Conservation (phyloP, 2,797 vertebrate species). For the Lepidocolaptes lacrymiger region DNA sequence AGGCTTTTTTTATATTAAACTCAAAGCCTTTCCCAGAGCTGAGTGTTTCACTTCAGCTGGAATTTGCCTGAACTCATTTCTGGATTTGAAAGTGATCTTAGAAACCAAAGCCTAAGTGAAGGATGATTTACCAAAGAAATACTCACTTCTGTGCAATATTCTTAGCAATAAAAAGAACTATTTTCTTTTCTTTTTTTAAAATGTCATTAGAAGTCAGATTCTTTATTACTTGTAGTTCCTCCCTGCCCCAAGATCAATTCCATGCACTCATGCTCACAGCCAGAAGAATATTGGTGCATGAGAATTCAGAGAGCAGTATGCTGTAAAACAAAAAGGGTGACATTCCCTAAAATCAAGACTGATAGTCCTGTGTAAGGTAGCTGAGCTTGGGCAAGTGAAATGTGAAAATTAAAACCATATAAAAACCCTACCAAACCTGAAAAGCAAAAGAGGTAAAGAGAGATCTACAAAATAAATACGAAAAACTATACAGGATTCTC, state of each 20-base stretch:
- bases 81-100: slow-evolving; percentile 62
- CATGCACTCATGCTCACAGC: not conserved
- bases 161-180: slow-evolving; percentile 3
- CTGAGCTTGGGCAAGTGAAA: not conserved
- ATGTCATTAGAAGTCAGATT: not conserved
- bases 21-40: slow-evolving; percentile 49
- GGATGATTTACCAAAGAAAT: slow-evolving; percentile 34
- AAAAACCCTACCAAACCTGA: not conserved
- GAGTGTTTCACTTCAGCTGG: slow-evolving; percentile 54
- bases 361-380: not conserved
- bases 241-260: not conserved
- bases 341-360: not conserved
- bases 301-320: not conserved
- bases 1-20: slow-evolving; percentile 40
- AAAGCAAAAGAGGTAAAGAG: not conserved
- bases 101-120: slow-evolving; percentile 49
- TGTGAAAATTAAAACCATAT: not conserved
- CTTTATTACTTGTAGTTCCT: not conserved
- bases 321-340: not conserved
- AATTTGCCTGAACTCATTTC: slow-evolving; percentile 60
- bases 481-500: not conserved
- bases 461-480: not conserved
- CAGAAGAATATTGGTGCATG: not conserved
- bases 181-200: slow-evolving; percentile 26
- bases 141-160: slow-evolving; percentile 22